A percentile compares a stretch with the other conserved stretches of the same genome.
Conservation (phyloP, 2,888 invertebrate species). For the Arenicola marina region DNA sequence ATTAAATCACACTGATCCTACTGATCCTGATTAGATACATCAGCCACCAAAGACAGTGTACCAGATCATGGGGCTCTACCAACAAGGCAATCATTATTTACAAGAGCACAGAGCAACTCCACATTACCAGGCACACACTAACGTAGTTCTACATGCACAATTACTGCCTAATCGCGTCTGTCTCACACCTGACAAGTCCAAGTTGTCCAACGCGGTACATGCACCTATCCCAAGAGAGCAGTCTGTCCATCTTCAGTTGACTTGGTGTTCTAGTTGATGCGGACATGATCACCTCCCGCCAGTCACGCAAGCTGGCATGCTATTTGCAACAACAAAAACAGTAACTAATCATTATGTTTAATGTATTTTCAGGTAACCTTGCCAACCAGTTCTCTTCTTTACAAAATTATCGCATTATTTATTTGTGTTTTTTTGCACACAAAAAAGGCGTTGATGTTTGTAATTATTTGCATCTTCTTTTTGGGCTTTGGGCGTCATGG, state of each 20-base stretch:
- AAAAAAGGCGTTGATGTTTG: neutral
- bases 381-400: too few relatives aligned
- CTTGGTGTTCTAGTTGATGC: too few relatives aligned
- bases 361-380: too few relatives aligned
- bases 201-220: constrained; percentile 49
- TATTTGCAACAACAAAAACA: too few relatives aligned
- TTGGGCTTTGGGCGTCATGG: too few relatives aligned
- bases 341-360: too few relatives aligned
- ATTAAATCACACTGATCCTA: neutral
- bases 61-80: neutral
- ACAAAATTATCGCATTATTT: too few relatives aligned
- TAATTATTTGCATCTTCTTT: neutral
- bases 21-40: neutral
- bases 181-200: constrained; percentile 52
- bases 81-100: neutral
- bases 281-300: too few relatives aligned
- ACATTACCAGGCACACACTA: neutral
- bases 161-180: too few relatives aligned
- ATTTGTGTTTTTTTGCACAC: neutral
- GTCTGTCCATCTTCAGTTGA: too few relatives aligned
- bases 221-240: too few relatives aligned
- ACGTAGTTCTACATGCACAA: neutral
- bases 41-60: neutral
- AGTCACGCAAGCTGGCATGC: too few relatives aligned
- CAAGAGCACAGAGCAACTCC: neutral